Evolutionary conservation across 2,113 vertebrate genomes (phyloP).

Genomic region (Nansenia antarctica): DNA sequence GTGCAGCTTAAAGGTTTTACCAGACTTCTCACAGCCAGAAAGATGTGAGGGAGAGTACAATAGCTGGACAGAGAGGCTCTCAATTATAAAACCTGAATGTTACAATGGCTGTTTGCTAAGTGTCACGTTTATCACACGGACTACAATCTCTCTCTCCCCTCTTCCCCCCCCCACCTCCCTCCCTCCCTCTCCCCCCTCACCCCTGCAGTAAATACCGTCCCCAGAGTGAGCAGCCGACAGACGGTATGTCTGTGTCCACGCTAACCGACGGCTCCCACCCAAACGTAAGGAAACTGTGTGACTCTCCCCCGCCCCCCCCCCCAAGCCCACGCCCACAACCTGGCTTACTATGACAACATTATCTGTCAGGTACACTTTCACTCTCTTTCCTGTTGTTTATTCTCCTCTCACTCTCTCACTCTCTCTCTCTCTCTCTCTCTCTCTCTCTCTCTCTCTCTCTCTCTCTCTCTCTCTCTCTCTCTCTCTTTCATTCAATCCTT

Average conservation of each 20-base stretch:
- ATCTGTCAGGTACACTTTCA: constrained; percentile 79
- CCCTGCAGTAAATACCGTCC: constrained; percentile 84
- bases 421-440: constrained; percentile 17
- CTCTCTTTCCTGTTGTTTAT: constrained; percentile 21
- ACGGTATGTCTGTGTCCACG: constrained; percentile 97
- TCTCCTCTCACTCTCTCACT: neutral
- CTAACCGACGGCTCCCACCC: constrained; percentile 95
- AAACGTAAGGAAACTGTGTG: constrained; percentile 90
- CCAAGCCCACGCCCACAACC: constrained; percentile 74
- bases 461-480: neutral
- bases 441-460: neutral
- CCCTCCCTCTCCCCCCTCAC: constrained; percentile 3
- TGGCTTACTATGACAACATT: constrained; percentile 84
- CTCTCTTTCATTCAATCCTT: neutral
- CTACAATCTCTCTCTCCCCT: constrained; percentile 4
- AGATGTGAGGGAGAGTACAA: neutral
- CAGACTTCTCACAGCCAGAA: constrained; percentile 7
- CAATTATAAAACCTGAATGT: neutral
- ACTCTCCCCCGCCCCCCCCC: constrained; percentile 72
- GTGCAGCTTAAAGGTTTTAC: constrained; percentile 28
- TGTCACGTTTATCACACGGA: neutral
- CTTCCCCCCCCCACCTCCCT: constrained; percentile 1
- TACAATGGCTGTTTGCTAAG: neutral
- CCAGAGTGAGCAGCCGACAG: constrained; percentile 90
- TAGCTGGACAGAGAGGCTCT: constrained; percentile 1